Base-by-base conservation (phyloP, 1,140 invertebrate species). In the Bombus sibiricus region DNA sequence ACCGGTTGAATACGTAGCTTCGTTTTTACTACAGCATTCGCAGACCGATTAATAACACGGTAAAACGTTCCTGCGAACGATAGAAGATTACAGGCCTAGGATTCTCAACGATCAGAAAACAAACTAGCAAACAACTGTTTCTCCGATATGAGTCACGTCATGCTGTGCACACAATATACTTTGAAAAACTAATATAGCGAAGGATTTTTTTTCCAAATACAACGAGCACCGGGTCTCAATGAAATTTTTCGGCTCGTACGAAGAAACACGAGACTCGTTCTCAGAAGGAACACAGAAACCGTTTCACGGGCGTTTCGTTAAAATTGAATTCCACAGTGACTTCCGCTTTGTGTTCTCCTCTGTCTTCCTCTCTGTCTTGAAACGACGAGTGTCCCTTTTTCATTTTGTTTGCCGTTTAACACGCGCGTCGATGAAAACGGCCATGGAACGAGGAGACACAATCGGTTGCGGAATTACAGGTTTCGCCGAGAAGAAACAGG, bases 41-140 rank as follows among this genome's bases (percentile, higher is more conserved):
- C 59, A 39, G 59, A 47, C 39, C 41, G 62, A 79, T 79, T 69
- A 79, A 79, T 68, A 68, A 68, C 41, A 79, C 25, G 32, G 77
- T 43, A 32, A 34, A 68, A n/a, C 62, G 32, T 4, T 10, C 4
- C 2, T 18, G 18, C 10, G 41, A 74, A 53, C 41, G n/a, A n/a
- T 22, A 18, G 4, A 74, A 74, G 41, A 74, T 74, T 74, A 74
- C 32, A 53, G 72, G n/a, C n/a, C 22, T 74, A 34, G 15, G 37
- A 72, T 25, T 39, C 25, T 6, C 18, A n/a, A 9, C 32, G 32
- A 28, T 15, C n/a, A 37, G 25, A 28, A 37, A 76, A 76, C 73
- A 57, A 57, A 57, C 34, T 34, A 37, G 43, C 34, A 76, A 59
- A 34, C 32, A 37, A 25, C 47, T 34, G 73, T 12, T 71, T 15